Evolutionary conservation across 2,888 invertebrate genomes (phyloP).

Genomic region (Salticus scenicus): DNA sequence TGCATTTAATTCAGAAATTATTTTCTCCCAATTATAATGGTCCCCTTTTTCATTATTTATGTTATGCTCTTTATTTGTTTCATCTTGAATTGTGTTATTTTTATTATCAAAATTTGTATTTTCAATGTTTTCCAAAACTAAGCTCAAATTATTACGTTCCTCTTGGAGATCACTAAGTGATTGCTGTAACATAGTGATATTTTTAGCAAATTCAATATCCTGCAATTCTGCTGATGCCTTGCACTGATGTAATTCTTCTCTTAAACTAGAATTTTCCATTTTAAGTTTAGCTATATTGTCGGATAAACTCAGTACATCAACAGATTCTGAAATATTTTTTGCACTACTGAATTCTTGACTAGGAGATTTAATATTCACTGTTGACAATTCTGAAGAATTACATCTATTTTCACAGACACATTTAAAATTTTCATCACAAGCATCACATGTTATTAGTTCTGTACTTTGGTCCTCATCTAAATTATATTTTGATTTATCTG

Average conservation of each 20-base stretch:
- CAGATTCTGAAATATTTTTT: not conserved
- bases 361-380: no score
- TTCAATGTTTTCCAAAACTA: conserved; percentile 51
- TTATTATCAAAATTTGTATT: not conserved
- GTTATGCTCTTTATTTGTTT: not conserved
- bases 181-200: conserved; percentile 34
- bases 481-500: no score
- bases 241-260: conserved; percentile 4
- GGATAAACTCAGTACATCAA: conserved; percentile 3
- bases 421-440: no score
- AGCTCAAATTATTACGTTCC: conserved; percentile 57
- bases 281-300: not conserved
- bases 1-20: conserved; percentile 43
- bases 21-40: not conserved
- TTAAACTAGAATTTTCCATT: conserved; percentile 43
- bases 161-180: conserved; percentile 46
- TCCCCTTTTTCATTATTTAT: not conserved
- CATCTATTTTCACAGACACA: no score
- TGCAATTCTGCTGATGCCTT: conserved; percentile 41
- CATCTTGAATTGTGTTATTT: not conserved
- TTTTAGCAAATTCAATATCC: conserved; percentile 53
- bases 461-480: no score
- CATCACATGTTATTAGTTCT: no score
- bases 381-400: no score
- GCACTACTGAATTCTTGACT: no score